Conservation (phyloP, 2,113 vertebrate species). For the Phyllostomus hastatus region DNA sequence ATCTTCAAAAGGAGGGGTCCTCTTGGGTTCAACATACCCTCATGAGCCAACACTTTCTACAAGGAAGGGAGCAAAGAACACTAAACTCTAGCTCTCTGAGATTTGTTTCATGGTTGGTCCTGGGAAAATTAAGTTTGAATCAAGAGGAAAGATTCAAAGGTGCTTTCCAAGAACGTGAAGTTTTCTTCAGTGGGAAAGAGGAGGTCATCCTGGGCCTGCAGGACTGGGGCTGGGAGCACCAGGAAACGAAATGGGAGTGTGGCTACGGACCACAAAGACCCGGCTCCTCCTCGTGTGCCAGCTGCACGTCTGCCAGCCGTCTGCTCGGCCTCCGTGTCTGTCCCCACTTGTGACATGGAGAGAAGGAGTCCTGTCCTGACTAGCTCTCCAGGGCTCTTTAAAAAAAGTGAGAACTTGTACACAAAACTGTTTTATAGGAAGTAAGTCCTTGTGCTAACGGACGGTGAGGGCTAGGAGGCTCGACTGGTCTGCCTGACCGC, state of each 20-base stretch:
- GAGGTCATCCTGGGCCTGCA: not conserved
- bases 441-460: not conserved
- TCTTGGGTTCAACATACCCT: not conserved
- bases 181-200: not conserved
- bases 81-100: not conserved
- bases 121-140: not conserved
- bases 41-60: not conserved
- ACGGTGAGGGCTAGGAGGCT: accelerated
- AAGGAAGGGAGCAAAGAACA: not conserved
- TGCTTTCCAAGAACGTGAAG: not conserved
- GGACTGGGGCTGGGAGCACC: not conserved
- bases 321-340: not conserved
- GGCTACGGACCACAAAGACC: not conserved
- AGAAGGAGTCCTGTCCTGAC: not conserved
- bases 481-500: not conserved
- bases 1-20: not conserved
- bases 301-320: not conserved
- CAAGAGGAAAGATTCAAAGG: not conserved
- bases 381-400: not conserved
- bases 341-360: not conserved
- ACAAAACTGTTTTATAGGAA: not conserved
- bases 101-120: not conserved
- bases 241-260: not conserved
- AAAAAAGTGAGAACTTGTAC: not conserved
- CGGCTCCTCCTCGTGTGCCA: not conserved